Evolutionary conservation across 2,888 invertebrate genomes (phyloP).

Genomic region (Eristalinus aeneus): DNA sequence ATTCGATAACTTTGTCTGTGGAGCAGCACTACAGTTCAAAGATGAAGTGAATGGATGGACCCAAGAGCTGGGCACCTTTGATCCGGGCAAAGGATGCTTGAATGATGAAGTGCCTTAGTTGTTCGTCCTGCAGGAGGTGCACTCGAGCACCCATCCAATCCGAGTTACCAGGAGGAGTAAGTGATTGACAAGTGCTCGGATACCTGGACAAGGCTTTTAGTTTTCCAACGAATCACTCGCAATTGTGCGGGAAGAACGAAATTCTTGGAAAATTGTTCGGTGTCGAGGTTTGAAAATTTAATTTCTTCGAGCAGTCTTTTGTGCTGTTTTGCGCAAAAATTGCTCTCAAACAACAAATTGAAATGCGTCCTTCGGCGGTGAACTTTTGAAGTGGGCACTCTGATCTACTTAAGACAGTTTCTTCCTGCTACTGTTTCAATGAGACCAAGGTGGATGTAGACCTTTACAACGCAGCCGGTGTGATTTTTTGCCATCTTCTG

Average conservation of each 20-base stretch:
- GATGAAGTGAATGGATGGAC: not conserved
- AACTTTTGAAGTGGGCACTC: too few species aligned
- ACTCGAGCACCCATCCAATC: too few species aligned
- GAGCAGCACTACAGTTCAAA: not conserved
- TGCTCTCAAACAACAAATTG: too few species aligned
- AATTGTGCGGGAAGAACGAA: not conserved
- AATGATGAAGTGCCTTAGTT: not conserved
- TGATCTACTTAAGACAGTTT: too few species aligned
- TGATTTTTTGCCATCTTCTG: too few species aligned
- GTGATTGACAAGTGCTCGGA: not conserved
- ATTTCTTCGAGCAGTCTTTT: not conserved
- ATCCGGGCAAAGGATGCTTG: not conserved
- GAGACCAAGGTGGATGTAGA: too few species aligned
- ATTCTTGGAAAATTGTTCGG: not conserved
- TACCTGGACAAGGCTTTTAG: not conserved
- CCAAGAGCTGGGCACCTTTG: not conserved
- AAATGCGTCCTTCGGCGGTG: too few species aligned
- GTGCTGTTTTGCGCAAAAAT: too few species aligned
- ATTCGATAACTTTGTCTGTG: not conserved
- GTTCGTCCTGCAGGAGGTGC: not conserved
- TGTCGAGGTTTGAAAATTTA: not conserved
- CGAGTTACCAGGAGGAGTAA: not conserved
- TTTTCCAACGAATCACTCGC: not conserved
- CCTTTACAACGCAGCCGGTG: too few species aligned
- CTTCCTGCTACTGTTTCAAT: too few species aligned